Base-by-base conservation (phyloP, 1,140 invertebrate genomes). In the Hirudo medicinalis region DNA sequence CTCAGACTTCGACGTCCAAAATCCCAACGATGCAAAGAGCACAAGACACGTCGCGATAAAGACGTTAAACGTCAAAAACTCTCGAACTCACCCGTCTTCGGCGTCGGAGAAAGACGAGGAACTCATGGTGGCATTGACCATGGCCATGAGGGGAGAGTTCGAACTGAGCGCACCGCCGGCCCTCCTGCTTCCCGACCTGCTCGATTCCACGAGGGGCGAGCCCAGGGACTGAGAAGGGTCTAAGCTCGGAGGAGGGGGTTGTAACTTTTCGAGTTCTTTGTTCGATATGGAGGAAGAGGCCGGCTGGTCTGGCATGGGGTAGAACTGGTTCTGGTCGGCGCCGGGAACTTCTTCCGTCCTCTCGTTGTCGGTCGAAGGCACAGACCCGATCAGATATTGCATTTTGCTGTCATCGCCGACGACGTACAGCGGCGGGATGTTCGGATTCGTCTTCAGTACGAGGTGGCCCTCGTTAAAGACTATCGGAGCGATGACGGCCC, bases 51-150 rank as follows among this genome's bases (percentile, higher is more conserved):
- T 8, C 43, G 13, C 43, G 11, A 49, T 5, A 49, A 49, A 5
- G 15, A 49, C 11, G 0, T 49, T 3, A 36, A 36, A 36, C 32
- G 6, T 49, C 43, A 11, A 49, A 49, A 49, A 49, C 43, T 49
- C 43, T 20, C 6, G 2, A 36, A 68, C 43, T n/a, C 27, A 70
- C 69, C 69, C 29, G 17, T 70, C 69, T 22, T 70, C 69, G 43
- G 9, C n/a, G 53, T 70, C 69, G 53, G 69, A 43, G 49, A 70
- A 70, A 53, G 32, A 36, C 17, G 69, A 70, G 8, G 69, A 70
- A 27, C 49, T 70, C 36, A 70, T 70, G 25, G 69, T 70, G 19
- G 69, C 69, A 19, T 36, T 49, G 36, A 70, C 69, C 69, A 70
- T 70, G 40, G 69, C 69, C 49, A 70, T 25, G n/a, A 70, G 69